phyloP scores from a whole-genome alignment of 2,797 vertebrate genomes.

The Allobates femoralis region DNA sequence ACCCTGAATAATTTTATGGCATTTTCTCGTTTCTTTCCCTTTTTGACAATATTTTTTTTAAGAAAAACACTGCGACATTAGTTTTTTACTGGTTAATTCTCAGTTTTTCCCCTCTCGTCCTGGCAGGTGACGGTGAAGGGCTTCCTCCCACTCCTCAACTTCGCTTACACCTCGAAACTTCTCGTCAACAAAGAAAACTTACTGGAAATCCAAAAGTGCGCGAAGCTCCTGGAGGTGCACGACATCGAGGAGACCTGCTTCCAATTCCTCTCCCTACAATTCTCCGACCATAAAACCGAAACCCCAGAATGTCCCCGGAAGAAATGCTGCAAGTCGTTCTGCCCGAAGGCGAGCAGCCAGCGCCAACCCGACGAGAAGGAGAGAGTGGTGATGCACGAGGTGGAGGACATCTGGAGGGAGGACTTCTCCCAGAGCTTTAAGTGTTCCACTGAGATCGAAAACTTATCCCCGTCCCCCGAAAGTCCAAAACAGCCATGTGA shows the following conservation, averaged over 20 bases:
- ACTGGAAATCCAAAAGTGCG: conserved; percentile 87
- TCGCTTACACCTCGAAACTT: conserved; percentile 95
- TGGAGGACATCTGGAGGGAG: conserved; percentile 74
- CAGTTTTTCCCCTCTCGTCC: background rate
- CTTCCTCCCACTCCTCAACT: conserved; percentile 92
- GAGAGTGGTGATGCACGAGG: conserved; percentile 71
- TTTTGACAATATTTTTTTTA: no score
- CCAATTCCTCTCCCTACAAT: conserved; percentile 92
- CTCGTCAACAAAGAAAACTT: conserved; percentile 95
- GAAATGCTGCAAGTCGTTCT: conserved; percentile 79
- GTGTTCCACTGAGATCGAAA: conserved; percentile 72
- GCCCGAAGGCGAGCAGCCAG: conserved; percentile 71
- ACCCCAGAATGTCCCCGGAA: conserved; percentile 73
- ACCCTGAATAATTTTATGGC: no score
- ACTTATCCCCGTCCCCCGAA: conserved; percentile 69
- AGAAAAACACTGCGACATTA: no score
- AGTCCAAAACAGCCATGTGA: conserved; percentile 69
- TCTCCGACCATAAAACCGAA: conserved; percentile 76
- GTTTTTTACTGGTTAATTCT: background rate
- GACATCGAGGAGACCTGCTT: conserved; percentile 94
- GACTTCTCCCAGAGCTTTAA: conserved; percentile 68
- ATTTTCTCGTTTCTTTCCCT: no score
- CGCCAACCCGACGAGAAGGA: conserved; percentile 64
- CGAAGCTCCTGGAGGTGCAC: conserved; percentile 85
- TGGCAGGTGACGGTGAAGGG: conserved; percentile 90